Percentiles rank a stretch among this genome's conserved stretches.
phyloP scores from a whole-genome alignment of 2,113 vertebrate species.

The Odocoileus virginianus region DNA sequence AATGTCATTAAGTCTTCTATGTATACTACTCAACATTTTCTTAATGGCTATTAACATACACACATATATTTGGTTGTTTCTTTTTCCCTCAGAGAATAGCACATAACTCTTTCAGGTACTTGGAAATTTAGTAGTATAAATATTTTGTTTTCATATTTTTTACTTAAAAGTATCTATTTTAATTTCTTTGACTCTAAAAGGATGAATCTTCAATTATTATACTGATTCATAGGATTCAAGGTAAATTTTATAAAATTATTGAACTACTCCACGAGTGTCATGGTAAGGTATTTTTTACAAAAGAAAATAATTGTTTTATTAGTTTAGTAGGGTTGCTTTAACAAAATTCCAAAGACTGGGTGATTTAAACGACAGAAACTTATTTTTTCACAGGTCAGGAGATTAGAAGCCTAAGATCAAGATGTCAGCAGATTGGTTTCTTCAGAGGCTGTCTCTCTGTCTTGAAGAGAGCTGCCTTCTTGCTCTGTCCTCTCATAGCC shows the following conservation, averaged over 20 bases:
- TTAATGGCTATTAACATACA: not conserved
- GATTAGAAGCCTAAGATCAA: not conserved
- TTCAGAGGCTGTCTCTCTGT: not conserved
- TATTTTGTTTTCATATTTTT: conserved; percentile 16
- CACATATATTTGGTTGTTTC: not conserved
- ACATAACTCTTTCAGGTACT: not conserved
- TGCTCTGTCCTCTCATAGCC: not conserved
- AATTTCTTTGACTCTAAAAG: conserved; percentile 4
- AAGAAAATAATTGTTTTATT: not conserved
- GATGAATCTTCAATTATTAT: not conserved
- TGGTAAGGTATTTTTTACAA: not conserved
- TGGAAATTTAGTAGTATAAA: conserved; percentile 25
- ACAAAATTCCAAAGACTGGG: not conserved
- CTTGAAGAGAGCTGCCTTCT: not conserved
- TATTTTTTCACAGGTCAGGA: not conserved
- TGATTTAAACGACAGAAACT: not conserved
- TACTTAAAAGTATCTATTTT: not conserved
- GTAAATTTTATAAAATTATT: conserved; percentile 9
- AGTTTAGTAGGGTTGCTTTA: not conserved
- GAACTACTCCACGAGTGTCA: not conserved
- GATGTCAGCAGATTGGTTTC: not conserved
- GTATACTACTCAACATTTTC: not conserved
- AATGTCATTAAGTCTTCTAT: not conserved
- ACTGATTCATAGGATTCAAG: not conserved
- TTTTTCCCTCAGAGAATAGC: not conserved